Evolutionary conservation across 1,140 invertebrate species (phyloP).

Genomic region (Portunus trituberculatus): DNA sequence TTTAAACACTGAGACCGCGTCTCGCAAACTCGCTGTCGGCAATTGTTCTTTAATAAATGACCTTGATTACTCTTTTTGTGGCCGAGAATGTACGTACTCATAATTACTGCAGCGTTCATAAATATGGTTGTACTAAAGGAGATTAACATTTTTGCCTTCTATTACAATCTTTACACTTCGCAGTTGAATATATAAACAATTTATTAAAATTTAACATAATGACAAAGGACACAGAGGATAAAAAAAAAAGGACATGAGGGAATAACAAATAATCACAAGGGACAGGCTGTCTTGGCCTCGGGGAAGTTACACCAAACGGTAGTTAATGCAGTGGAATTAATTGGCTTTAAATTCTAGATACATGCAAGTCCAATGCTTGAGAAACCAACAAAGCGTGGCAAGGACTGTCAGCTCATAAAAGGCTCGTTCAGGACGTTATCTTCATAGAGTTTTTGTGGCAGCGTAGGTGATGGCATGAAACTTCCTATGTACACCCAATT

Average conservation of each 20-base stretch:
- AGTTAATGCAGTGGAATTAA: background rate
- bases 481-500: no score
- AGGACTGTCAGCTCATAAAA: background rate
- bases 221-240: background rate
- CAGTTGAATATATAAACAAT: background rate
- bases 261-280: background rate
- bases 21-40: no score
- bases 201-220: background rate
- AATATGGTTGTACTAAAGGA: no score
- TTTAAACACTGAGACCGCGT: no score
- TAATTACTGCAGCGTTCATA: no score
- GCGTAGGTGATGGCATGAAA: no score
- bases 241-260: background rate
- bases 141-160: no score
- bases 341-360: conserved; percentile 2
- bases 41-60: no score
- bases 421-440: background rate
- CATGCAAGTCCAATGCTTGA: background rate
- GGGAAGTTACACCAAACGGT: background rate
- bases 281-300: background rate
- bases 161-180: background rate
- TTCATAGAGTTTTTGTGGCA: background rate
- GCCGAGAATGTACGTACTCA: no score
- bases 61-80: no score
- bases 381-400: background rate